These are phyloP conservation scores for Enteromius thamalakanensis DNA, from an alignment of 2,797 vertebrate species.

Conservation along the genomic window DNA sequence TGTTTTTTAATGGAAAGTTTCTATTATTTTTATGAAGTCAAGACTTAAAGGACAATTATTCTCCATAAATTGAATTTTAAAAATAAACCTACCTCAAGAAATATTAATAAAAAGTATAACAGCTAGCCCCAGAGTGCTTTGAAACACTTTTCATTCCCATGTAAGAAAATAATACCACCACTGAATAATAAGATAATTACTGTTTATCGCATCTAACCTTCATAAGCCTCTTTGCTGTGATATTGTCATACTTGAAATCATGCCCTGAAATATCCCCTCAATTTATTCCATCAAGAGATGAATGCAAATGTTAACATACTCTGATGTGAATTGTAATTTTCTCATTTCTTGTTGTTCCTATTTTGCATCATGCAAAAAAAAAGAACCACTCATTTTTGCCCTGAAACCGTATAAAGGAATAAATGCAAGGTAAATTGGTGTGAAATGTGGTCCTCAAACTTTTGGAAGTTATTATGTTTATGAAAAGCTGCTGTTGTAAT, in stretches of 20 bases:
- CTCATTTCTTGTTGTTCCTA: constrained; percentile 37
- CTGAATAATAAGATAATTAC: constrained; percentile 27
- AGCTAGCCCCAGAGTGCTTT: background rate
- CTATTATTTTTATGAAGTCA: background rate
- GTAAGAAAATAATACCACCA: background rate
- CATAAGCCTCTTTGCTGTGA: constrained; percentile 7
- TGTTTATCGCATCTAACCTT: background rate
- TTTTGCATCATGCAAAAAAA: constrained; percentile 23
- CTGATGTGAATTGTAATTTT: constrained; percentile 37
- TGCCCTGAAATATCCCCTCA: constrained; percentile 19
- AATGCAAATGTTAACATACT: constrained; percentile 35
- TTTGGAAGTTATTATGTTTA: constrained; percentile 28
- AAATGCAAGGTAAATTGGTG: constrained; percentile 36
- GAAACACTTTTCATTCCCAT: background rate
- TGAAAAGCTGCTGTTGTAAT: constrained; percentile 31
- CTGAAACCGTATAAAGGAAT: constrained; percentile 7
- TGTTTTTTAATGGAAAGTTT: background rate
- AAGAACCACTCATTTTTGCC: constrained; percentile 17
- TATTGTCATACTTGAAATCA: background rate
- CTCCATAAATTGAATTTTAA: constrained; percentile 1
- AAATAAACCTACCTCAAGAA: background rate
- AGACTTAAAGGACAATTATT: background rate
- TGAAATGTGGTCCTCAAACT: constrained; percentile 22
- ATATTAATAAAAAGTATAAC: background rate
- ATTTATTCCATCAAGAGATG: constrained; percentile 10